These are phyloP conservation scores for Zaprionus vittiger DNA, from an alignment of 1,140 invertebrate species.

Conservation along the genomic window DNA sequence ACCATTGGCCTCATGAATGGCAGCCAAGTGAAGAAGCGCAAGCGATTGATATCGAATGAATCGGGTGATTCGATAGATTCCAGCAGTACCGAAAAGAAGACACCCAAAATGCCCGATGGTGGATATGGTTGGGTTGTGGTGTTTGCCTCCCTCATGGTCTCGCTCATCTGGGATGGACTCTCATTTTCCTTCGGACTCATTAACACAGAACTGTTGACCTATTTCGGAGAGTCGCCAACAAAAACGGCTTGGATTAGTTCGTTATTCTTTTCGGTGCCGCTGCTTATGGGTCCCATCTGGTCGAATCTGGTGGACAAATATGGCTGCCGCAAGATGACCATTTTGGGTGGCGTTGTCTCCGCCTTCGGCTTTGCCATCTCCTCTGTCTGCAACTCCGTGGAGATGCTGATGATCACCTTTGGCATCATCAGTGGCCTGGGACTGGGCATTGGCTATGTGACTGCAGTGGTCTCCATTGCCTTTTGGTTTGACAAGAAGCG, in stretches of 20 bases:
- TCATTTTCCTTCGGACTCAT: constrained; percentile 96
- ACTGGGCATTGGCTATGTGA: constrained; percentile 94
- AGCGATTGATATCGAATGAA: constrained; percentile 79
- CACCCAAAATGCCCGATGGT: constrained; percentile 82
- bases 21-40: constrained; percentile 72
- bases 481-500: constrained; percentile 98
- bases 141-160: constrained; percentile 92
- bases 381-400: constrained; percentile 89
- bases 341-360: constrained; percentile 91
- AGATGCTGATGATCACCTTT: constrained; percentile 93
- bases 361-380: constrained; percentile 92
- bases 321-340: constrained; percentile 94
- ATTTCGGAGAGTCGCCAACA: constrained; percentile 92
- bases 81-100: constrained; percentile 69
- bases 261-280: constrained; percentile 94
- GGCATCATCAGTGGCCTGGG: constrained; percentile 94
- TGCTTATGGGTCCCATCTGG: constrained; percentile 89
- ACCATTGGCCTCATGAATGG: constrained; percentile 51
- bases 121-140: constrained; percentile 94
- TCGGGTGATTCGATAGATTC: constrained; percentile 81
- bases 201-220: constrained; percentile 93
- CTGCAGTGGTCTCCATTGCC: constrained; percentile 95
- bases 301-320: constrained; percentile 94
- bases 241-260: constrained; percentile 95
- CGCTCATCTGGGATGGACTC: constrained; percentile 97